These are phyloP conservation scores for Spilogale gracilis DNA, from an alignment of 2,113 vertebrate genomes.

Conservation along the genomic window DNA sequence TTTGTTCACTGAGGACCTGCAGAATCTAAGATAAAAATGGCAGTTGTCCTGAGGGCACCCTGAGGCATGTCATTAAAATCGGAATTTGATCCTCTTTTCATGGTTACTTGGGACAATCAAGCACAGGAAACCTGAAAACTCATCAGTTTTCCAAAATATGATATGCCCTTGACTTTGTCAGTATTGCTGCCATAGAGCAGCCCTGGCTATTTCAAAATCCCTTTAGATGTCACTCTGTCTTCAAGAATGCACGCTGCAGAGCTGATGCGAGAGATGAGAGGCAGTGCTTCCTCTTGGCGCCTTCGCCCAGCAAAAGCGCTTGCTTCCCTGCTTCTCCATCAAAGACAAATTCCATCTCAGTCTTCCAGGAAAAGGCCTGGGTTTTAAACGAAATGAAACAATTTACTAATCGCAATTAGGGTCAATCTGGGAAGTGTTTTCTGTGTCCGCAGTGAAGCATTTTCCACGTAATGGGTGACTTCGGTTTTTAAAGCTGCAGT, in stretches of 20 bases:
- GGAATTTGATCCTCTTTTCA: constrained; percentile 96
- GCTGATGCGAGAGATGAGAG: constrained; percentile 46
- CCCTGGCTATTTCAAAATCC: constrained; percentile 91
- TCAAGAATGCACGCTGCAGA: constrained; percentile 91
- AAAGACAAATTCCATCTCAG: constrained; percentile 81
- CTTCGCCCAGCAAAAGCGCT: constrained; percentile 55
- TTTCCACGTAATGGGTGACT: constrained; percentile 63
- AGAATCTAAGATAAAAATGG: constrained; percentile 97
- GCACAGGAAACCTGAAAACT: constrained; percentile 96
- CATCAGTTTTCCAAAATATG: constrained; percentile 95
- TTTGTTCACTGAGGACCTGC: constrained; percentile 90
- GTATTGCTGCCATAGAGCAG: constrained; percentile 83
- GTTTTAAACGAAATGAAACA: constrained; percentile 73
- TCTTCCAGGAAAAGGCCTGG: constrained; percentile 74
- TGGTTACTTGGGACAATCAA: constrained; percentile 95
- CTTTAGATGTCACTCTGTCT: constrained; percentile 99
- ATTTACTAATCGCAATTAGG: constrained; percentile 79
- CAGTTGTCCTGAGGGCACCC: constrained; percentile 96
- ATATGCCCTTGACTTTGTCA: constrained; percentile 94
- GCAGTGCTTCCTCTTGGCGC: constrained; percentile 60
- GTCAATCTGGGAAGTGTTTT: constrained; percentile 70
- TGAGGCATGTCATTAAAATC: constrained; percentile 97
- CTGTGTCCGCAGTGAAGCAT: constrained; percentile 71
- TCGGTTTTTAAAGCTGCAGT: constrained; percentile 59
- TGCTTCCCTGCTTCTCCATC: constrained; percentile 71